Evolutionary conservation across 2,888 invertebrate species (phyloP).

Genomic region (Phengaris arion): DNA sequence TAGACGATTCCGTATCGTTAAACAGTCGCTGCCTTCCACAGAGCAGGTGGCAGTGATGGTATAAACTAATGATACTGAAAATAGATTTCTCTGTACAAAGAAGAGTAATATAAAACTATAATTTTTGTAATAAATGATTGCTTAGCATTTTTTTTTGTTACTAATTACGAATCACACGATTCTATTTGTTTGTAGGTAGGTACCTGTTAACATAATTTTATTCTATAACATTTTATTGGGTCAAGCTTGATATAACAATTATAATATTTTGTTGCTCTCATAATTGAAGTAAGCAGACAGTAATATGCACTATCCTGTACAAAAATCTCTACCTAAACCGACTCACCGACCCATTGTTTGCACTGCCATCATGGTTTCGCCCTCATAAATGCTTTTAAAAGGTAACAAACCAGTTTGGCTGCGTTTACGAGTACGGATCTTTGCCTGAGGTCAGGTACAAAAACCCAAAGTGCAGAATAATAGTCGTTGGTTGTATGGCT

Average conservation of each 20-base stretch:
- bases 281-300: neutral
- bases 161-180: neutral
- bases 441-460: conserved; percentile 27
- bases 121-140: neutral
- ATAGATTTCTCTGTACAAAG: conserved; percentile 2
- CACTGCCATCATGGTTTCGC: neutral
- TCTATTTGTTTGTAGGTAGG: neutral
- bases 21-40: conserved; percentile 1
- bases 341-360: neutral
- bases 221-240: neutral
- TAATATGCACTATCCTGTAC: neutral
- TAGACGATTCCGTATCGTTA: conserved; percentile 17
- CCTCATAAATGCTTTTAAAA: neutral
- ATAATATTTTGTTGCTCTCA: neutral
- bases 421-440: neutral
- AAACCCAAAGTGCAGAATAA: neutral
- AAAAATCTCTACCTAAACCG: neutral
- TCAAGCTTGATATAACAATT: neutral
- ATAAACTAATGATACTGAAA: conserved; percentile 8
- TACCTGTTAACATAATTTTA: neutral
- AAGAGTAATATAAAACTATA: neutral
- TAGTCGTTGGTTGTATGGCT: neutral
- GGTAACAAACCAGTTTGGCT: neutral
- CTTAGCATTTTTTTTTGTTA: neutral
- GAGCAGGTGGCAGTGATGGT: conserved; percentile 6